Percentiles rank a stretch among this genome's conserved stretches.
These are phyloP conservation scores for Kryptolebias ocellatus DNA, from an alignment of 2,797 vertebrate genomes.

Conservation along the genomic window DNA sequence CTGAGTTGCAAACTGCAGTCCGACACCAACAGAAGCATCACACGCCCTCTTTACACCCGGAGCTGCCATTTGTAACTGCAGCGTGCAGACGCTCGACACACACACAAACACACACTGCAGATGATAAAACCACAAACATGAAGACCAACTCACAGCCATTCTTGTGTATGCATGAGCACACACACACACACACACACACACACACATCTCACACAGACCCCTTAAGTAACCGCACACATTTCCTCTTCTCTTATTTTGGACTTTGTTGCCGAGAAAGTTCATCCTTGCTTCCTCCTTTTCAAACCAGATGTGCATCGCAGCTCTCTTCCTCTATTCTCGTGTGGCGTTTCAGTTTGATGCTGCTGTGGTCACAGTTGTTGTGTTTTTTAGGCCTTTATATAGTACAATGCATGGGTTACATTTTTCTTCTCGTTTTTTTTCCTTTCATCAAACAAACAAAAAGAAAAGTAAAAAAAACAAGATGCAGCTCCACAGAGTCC, in stretches of 20 bases:
- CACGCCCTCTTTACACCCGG: slow-evolving; percentile 14
- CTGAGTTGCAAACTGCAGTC: not conserved
- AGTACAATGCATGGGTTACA: not conserved
- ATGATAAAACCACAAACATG: slow-evolving; percentile 51
- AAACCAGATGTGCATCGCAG: slow-evolving; percentile 74
- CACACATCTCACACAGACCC: slow-evolving; percentile 38
- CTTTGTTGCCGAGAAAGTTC: slow-evolving; percentile 72
- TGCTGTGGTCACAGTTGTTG: slow-evolving; percentile 37
- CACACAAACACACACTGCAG: slow-evolving; percentile 34
- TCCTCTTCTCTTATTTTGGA: slow-evolving; percentile 82
- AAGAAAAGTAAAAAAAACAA: not conserved
- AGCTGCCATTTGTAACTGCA: slow-evolving; percentile 31
- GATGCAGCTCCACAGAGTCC: not conserved
- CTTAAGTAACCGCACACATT: slow-evolving; percentile 64
- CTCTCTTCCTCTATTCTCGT: slow-evolving; percentile 45
- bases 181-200: slow-evolving; percentile 28
- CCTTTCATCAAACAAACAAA: not conserved
- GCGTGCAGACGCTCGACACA: slow-evolving; percentile 28
- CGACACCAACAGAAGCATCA: slow-evolving; percentile 19
- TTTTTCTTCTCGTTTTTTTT: not conserved
- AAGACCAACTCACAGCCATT: slow-evolving; percentile 41
- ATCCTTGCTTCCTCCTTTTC: slow-evolving; percentile 80
- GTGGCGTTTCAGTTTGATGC: slow-evolving; percentile 29
- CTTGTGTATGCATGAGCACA: slow-evolving; percentile 22
- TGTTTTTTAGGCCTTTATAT: slow-evolving; percentile 6